Conservation (phyloP, 2,888 invertebrate species). For the Epinotia bilunana region DNA sequence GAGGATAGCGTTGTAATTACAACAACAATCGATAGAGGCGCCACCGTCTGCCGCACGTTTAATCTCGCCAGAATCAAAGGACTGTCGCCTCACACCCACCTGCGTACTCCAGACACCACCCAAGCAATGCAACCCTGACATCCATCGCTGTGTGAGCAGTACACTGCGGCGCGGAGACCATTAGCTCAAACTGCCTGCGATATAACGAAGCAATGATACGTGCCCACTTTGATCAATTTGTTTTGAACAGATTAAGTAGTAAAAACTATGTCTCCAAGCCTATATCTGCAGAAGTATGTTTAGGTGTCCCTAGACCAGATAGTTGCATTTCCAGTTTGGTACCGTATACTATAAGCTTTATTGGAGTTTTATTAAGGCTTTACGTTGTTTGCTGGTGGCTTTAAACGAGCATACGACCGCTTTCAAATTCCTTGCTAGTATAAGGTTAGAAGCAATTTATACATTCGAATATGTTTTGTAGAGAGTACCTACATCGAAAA, state of each 20-base stretch:
- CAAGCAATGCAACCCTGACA: conserved; percentile 54
- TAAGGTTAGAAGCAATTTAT: neutral
- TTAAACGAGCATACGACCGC: conserved; percentile 47
- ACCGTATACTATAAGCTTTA: conserved; percentile 64
- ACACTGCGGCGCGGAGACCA: conserved; percentile 55
- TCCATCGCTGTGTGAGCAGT: conserved; percentile 46
- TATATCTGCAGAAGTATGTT: conserved; percentile 77
- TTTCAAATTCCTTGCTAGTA: neutral
- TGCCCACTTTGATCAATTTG: conserved; percentile 51
- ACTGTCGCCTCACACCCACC: conserved; percentile 81
- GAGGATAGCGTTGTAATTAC: conserved; percentile 84
- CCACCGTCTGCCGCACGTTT: conserved; percentile 85
- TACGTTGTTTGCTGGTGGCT: conserved; percentile 67
- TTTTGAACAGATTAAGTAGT: conserved; percentile 64
- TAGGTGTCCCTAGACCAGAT: conserved; percentile 77
- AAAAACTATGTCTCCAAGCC: conserved; percentile 78
- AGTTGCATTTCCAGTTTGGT: conserved; percentile 80
- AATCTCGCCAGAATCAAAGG: conserved; percentile 84
- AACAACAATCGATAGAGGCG: conserved; percentile 85
- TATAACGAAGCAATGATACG: conserved; percentile 56
- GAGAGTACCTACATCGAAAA: neutral
- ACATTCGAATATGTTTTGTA: neutral
- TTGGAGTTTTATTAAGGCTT: conserved; percentile 74
- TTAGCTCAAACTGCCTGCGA: conserved; percentile 9
- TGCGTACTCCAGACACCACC: conserved; percentile 64